Evolutionary conservation across 2,113 vertebrate genomes (phyloP).

Genomic region (Sapayoa aenigma): DNA sequence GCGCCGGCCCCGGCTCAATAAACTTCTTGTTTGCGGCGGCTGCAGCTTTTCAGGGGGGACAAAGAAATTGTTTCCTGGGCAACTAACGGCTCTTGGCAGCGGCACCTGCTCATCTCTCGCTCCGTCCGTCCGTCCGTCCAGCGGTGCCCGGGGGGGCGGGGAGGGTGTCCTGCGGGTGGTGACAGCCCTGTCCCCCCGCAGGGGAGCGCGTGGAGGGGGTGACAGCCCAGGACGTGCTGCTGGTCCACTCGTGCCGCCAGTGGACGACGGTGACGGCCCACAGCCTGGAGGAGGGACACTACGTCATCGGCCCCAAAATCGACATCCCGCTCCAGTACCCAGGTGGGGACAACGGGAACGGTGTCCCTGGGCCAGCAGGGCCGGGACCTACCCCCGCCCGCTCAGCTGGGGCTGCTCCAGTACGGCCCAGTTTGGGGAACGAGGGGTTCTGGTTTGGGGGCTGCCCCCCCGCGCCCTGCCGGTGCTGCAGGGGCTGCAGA

Average conservation of each 20-base stretch:
- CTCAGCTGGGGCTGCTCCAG: background rate
- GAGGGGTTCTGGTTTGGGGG: background rate
- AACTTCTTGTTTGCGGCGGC: constrained; percentile 15
- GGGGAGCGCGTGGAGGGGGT: constrained; percentile 92
- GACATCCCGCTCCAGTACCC: constrained; percentile 97
- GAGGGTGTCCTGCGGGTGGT: background rate
- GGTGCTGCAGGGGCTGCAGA: background rate
- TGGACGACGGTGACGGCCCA: constrained; percentile 98
- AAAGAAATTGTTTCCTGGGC: constrained; percentile 38
- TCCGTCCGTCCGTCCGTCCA: background rate
- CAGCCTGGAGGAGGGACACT: constrained; percentile 95
- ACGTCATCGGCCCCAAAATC: constrained; percentile 95
- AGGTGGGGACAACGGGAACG: constrained; percentile 70
- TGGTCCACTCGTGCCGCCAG: constrained; percentile 94
- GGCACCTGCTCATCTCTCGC: constrained; percentile 32
- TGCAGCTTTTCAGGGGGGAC: constrained; percentile 36
- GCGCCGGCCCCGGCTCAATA: background rate
- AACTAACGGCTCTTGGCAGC: constrained; percentile 45
- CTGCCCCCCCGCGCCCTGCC: background rate
- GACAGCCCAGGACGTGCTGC: constrained; percentile 88
- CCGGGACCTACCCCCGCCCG: rapidly evolving
- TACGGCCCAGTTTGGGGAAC: background rate
- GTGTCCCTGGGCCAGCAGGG: background rate
- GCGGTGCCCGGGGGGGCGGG: background rate
- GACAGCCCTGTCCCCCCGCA: constrained; percentile 27